Conservation (phyloP, 1,140 invertebrate genomes). For the Nasonia vitripennis region DNA sequence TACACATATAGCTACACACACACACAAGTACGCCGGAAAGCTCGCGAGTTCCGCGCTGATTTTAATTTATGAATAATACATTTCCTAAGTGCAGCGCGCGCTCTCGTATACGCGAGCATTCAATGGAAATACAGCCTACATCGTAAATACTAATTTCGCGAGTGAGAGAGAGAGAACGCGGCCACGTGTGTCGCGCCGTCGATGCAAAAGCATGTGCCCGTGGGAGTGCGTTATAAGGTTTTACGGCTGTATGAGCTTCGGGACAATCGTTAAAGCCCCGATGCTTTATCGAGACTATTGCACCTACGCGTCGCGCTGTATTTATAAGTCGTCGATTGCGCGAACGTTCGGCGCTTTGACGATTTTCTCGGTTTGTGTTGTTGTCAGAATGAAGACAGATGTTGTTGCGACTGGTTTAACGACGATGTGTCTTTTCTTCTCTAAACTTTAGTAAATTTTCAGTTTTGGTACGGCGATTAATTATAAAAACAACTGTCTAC, state of each 20-base stretch:
- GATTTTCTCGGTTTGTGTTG: not conserved
- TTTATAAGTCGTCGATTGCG: not conserved
- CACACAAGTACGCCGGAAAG: no score
- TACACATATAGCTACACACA: no score
- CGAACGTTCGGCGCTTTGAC: not conserved
- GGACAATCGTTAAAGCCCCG: constrained; percentile 37
- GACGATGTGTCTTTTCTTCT: no score
- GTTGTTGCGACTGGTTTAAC: no score
- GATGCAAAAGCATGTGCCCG: not conserved
- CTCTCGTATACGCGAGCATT: not conserved
- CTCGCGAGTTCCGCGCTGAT: not conserved
- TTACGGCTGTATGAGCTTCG: not conserved
- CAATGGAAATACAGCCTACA: constrained; percentile 29
- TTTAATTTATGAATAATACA: constrained; percentile 36
- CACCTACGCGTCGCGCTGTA: constrained; percentile 15
- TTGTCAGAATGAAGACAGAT: no score
- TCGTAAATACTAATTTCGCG: constrained; percentile 50
- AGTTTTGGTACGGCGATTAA: no score
- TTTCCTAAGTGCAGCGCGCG: constrained; percentile 2
- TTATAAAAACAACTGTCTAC: no score
- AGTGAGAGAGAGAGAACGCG: not conserved
- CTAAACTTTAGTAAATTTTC: no score
- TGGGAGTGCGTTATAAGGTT: constrained; percentile 13
- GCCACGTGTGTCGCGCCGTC: not conserved
- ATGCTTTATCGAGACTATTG: constrained; percentile 36